Conservation (phyloP, 53 echinoderm and acorn worm species). For the Paracentrotus lividus region DNA sequence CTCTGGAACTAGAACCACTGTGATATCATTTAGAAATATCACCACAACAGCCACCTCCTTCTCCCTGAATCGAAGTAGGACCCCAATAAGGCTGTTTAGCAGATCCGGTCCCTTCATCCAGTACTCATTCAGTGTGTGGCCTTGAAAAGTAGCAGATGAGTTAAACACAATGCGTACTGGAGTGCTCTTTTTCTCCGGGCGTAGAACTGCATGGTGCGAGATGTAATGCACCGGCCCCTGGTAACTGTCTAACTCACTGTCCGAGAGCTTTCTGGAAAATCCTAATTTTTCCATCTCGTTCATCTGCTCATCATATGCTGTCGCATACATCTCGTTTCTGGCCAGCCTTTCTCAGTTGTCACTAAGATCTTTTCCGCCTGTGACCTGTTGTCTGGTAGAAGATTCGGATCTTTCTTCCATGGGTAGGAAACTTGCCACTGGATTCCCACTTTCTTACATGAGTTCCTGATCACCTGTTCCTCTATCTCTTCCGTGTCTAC, state of each 20-base stretch:
- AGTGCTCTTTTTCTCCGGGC: conserved; percentile 83
- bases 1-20: conserved; percentile 61
- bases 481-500: not conserved
- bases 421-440: conserved; percentile 82
- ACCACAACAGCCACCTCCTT: conserved; percentile 45
- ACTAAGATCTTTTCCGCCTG: conserved; percentile 71
- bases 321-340: conserved; percentile 74
- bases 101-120: conserved; percentile 75
- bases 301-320: conserved; percentile 75
- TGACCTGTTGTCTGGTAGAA: conserved; percentile 76
- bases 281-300: conserved; percentile 75
- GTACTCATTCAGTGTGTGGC: conserved; percentile 70
- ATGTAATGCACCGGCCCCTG: conserved; percentile 80
- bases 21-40: conserved; percentile 75
- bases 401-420: conserved; percentile 75
- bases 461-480: conserved; percentile 43
- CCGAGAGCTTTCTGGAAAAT: conserved; percentile 77
- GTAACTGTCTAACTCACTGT: conserved; percentile 65
- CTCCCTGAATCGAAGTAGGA: conserved; percentile 62
- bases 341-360: conserved; percentile 72
- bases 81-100: conserved; percentile 67
- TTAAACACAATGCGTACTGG: conserved; percentile 79
- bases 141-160: conserved; percentile 60
- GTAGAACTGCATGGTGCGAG: conserved; percentile 74
- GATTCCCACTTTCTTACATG: conserved; percentile 63